Percentiles rank a stretch among this genome's conserved stretches.
Evolutionary conservation across 2,113 vertebrate genomes (phyloP).

Genomic region (Merops nubicus): DNA sequence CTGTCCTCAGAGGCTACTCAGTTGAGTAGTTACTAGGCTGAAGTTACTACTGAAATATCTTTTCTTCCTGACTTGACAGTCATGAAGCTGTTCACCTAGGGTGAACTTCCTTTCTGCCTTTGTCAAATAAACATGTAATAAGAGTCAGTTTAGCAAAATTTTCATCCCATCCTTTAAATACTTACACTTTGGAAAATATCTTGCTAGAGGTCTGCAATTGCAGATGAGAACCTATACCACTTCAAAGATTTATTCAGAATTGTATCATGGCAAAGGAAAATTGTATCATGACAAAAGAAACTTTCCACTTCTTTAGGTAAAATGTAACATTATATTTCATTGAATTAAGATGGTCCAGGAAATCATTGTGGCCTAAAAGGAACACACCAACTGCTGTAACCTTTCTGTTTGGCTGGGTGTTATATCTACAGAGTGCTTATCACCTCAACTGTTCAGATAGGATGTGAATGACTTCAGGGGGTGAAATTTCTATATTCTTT

Average conservation of each 20-base stretch:
- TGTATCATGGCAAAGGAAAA: background rate
- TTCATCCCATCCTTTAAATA: background rate
- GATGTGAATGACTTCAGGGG: background rate
- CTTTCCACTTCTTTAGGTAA: background rate
- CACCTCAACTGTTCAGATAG: background rate
- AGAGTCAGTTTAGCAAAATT: background rate
- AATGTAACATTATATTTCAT: background rate
- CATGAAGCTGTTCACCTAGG: background rate
- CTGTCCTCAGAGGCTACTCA: background rate
- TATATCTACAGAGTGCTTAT: background rate
- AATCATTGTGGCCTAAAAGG: background rate
- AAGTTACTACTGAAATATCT: background rate
- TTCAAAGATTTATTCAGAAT: background rate
- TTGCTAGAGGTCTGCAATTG: background rate
- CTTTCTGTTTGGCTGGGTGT: background rate
- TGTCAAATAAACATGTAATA: background rate
- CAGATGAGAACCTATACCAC: accelerated
- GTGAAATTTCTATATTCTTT: background rate
- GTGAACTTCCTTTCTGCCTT: background rate
- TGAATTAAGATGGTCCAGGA: background rate
- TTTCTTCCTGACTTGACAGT: background rate
- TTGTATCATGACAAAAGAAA: background rate
- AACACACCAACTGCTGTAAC: background rate
- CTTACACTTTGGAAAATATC: background rate
- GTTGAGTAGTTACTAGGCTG: background rate